Conservation (phyloP, 2,888 invertebrate species). For the Eilema sororculum region DNA sequence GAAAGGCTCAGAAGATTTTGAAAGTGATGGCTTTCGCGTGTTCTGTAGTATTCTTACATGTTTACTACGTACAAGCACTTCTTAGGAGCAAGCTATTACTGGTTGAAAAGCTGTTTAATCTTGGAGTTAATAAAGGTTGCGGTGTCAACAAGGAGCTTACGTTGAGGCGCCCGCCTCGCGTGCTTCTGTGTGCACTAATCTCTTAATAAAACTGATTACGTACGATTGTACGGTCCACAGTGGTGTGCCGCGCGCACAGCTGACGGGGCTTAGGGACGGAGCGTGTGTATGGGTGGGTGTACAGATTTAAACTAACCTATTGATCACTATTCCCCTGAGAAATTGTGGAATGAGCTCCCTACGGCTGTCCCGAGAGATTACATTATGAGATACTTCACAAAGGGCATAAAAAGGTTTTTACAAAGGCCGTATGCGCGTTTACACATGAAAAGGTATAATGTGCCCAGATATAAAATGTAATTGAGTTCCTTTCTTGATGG, state of each 20-base stretch:
- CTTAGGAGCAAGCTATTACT: conserved; percentile 13
- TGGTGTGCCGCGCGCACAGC: neutral
- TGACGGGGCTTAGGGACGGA: neutral
- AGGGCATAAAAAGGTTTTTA: neutral
- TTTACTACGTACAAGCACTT: neutral
- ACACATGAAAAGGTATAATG: neutral
- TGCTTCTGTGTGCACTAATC: conserved; percentile 13
- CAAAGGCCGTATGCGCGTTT: neutral
- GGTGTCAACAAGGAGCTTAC: conserved; percentile 18
- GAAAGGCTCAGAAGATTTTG: too few species aligned
- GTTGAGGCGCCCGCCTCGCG: neutral
- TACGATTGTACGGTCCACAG: neutral
- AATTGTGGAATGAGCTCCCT: neutral
- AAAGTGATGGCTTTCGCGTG: neutral
- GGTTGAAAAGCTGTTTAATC: conserved; percentile 20
- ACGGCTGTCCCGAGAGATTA: neutral
- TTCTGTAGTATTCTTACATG: neutral
- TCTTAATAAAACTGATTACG: conserved; percentile 7
- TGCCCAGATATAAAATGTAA: neutral
- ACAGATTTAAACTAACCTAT: neutral
- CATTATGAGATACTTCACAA: neutral
- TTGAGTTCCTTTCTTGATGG: neutral
- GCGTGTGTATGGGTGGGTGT: neutral
- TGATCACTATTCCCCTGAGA: neutral
- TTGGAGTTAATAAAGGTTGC: conserved; percentile 16